Evolutionary conservation across 2,797 vertebrate genomes (phyloP).

Genomic region (Austrolebias charrua): DNA sequence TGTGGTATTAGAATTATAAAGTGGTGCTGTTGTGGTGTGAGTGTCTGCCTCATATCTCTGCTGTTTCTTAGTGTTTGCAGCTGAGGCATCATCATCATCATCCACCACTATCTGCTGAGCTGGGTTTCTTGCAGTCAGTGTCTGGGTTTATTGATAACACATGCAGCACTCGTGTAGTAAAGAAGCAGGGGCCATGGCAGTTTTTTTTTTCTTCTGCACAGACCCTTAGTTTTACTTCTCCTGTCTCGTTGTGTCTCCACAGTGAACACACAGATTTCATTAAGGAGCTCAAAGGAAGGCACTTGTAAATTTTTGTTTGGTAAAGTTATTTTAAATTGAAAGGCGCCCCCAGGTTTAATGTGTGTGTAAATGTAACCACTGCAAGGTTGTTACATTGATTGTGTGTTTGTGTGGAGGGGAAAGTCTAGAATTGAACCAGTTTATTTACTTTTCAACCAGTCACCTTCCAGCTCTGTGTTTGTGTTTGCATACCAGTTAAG

Average conservation of each 20-base stretch:
- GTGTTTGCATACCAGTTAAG: constrained; percentile 3
- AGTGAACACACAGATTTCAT: constrained; percentile 6
- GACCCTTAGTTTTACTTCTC: not conserved
- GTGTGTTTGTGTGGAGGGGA: not conserved
- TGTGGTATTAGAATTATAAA: constrained; percentile 24
- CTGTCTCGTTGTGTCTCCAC: not conserved
- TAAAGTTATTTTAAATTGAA: too few relatives aligned
- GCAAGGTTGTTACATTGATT: not conserved
- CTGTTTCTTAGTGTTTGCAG: constrained; percentile 20
- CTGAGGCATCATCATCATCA: constrained; percentile 39
- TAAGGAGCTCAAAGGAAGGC: not conserved
- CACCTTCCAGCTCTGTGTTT: not conserved
- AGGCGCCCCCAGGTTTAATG: not conserved
- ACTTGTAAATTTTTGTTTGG: too few relatives aligned
- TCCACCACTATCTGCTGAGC: constrained; percentile 57
- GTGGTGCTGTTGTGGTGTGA: constrained; percentile 19
- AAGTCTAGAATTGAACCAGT: not conserved
- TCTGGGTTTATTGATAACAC: constrained; percentile 74
- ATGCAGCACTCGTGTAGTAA: constrained; percentile 39
- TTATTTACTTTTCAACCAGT: not conserved
- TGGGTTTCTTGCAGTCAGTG: constrained; percentile 62
- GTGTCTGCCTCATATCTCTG: constrained; percentile 28
- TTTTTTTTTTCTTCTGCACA: not conserved
- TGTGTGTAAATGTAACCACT: not conserved
- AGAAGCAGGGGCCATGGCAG: constrained; percentile 38